Conservation (phyloP, 1,140 invertebrate species). For the Papilio machaon region DNA sequence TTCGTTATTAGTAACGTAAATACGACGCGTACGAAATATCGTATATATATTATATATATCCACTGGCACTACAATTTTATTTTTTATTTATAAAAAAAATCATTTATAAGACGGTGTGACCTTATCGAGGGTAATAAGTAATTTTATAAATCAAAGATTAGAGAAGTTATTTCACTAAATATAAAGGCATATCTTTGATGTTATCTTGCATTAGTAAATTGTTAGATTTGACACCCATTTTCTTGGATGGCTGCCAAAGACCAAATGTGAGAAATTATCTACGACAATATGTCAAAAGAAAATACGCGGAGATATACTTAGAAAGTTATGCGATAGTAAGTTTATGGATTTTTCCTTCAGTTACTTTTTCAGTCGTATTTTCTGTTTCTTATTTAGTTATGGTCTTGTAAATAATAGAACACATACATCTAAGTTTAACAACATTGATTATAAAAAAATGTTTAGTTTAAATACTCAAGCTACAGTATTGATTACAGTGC, state of each 20-base stretch:
- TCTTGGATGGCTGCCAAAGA: conserved; percentile 9
- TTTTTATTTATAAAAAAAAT: too few relatives aligned
- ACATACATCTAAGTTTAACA: background rate
- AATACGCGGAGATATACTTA: conserved; percentile 16
- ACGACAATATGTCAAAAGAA: conserved; percentile 20
- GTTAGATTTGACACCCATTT: conserved; percentile 11
- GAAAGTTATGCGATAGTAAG: conserved; percentile 18
- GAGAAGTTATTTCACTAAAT: background rate
- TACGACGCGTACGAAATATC: too few relatives aligned
- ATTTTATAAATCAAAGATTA: conserved; percentile 5
- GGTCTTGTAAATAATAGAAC: background rate
- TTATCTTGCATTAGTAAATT: conserved; percentile 26
- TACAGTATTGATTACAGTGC: too few relatives aligned
- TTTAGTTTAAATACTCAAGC: too few relatives aligned
- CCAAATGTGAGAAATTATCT: conserved; percentile 25
- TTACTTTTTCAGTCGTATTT: background rate
- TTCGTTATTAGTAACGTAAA: too few relatives aligned
- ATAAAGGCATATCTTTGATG: background rate
- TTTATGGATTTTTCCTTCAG: conserved; percentile 17
- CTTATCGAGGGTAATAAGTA: background rate
- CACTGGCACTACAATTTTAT: too few relatives aligned
- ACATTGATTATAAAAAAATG: too few relatives aligned
- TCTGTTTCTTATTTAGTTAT: background rate
- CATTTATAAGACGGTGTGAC: too few relatives aligned
- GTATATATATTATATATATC: too few relatives aligned